These are phyloP conservation scores for Egretta garzetta DNA, from an alignment of 2,113 vertebrate species.

Conservation along the genomic window DNA sequence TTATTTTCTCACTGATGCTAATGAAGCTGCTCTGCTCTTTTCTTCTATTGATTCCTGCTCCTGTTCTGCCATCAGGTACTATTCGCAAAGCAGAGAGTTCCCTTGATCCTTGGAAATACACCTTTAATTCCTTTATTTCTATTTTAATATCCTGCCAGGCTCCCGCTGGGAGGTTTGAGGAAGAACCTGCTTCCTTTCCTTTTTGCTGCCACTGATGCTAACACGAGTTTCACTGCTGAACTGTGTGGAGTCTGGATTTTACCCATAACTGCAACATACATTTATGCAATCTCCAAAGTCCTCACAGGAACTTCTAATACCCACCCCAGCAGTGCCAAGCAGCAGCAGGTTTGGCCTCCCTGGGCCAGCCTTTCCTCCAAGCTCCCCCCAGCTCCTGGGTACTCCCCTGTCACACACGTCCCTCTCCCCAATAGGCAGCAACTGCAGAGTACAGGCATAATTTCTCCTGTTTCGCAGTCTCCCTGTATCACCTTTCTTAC, in stretches of 20 bases:
- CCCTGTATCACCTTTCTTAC: background rate
- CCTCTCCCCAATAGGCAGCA: background rate
- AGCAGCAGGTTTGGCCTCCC: background rate
- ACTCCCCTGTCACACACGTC: background rate
- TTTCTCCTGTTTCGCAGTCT: background rate
- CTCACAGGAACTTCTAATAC: background rate
- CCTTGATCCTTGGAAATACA: background rate
- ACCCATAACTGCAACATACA: background rate
- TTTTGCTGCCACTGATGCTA: background rate
- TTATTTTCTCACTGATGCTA: background rate
- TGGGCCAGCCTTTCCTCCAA: background rate
- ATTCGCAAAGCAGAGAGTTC: background rate
- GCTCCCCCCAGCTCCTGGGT: background rate
- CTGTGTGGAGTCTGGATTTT: background rate
- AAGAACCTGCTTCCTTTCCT: background rate
- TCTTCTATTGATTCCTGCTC: background rate
- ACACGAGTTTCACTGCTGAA: background rate
- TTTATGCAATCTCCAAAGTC: background rate
- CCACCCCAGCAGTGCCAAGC: background rate
- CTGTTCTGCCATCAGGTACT: background rate
- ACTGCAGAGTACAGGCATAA: too few relatives aligned
- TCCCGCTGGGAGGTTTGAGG: background rate
- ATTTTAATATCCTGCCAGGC: background rate
- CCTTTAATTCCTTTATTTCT: slow-evolving; percentile 22
- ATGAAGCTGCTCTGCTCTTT: background rate